phyloP scores from a whole-genome alignment of 1,140 invertebrate species.

The Cotesia glomerata region DNA sequence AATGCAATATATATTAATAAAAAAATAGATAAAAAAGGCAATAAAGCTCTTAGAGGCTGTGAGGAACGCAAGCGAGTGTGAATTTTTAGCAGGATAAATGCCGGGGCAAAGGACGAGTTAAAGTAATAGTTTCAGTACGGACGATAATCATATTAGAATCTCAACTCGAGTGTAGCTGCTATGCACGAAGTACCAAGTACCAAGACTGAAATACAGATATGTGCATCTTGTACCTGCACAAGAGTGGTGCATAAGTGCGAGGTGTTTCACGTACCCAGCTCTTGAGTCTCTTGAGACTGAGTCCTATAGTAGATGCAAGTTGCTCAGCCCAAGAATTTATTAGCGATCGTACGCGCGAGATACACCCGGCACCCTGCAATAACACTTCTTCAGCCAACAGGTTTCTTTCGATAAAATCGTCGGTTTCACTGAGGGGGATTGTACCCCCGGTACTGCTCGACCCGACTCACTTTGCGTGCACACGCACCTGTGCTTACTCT shows the following conservation, averaged over 20 bases:
- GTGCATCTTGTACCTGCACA: neutral
- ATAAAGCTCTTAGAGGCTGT: neutral
- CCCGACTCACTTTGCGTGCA: neutral
- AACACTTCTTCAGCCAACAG: constrained; percentile 21
- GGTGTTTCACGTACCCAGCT: neutral
- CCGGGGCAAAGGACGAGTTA: neutral
- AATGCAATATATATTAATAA: constrained; percentile 14
- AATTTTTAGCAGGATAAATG: too few species aligned
- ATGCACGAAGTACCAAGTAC: too few species aligned
- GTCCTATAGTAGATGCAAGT: neutral
- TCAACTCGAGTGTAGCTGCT: neutral
- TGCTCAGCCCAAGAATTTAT: constrained; percentile 15
- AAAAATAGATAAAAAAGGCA: neutral
- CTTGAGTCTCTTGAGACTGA: neutral
- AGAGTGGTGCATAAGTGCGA: constrained; percentile 5
- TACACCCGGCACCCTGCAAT: constrained; percentile 18
- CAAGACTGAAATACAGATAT: too few species aligned
- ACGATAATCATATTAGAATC: constrained; percentile 22
- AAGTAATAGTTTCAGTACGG: neutral
- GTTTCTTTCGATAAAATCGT: constrained; percentile 24
- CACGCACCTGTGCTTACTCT: constrained; percentile 17
- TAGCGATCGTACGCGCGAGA: constrained; percentile 22
- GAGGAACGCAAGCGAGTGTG: too few species aligned
- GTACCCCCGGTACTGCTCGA: neutral
- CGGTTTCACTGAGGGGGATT: constrained; percentile 8